Evolutionary conservation across 2,797 vertebrate genomes (phyloP).

Genomic region (Botia almorhae): DNA sequence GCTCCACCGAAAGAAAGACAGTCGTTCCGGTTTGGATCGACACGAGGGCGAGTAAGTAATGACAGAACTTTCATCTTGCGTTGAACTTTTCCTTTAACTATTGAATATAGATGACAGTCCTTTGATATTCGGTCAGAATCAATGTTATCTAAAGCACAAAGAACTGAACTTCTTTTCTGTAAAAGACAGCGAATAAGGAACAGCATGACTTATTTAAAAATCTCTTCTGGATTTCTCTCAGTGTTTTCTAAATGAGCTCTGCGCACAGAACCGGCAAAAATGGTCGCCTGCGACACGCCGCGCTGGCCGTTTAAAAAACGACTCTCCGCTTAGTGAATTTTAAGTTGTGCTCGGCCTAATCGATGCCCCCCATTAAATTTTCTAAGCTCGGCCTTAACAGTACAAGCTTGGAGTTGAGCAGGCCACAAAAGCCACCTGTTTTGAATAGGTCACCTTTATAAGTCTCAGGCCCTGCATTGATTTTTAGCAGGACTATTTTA

Average conservation of each 20-base stretch:
- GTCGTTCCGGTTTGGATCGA: not conserved
- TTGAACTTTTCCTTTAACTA: not conserved
- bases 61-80: slow-evolving; percentile 19
- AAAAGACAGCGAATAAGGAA: slow-evolving; percentile 29
- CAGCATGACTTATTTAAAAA: slow-evolving; percentile 67
- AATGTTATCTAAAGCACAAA: slow-evolving; percentile 59
- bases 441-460: slow-evolving; percentile 83
- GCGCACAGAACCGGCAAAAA: slow-evolving; percentile 44
- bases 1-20: not conserved
- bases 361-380: slow-evolving; percentile 82
- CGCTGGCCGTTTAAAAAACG: slow-evolving; percentile 75
- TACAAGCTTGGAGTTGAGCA: slow-evolving; percentile 77
- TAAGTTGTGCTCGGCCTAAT: slow-evolving; percentile 79
- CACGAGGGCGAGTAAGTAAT: not conserved
- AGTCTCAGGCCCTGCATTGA: slow-evolving; percentile 78
- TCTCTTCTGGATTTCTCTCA: slow-evolving; percentile 51
- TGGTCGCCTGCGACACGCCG: slow-evolving; percentile 61
- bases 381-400: slow-evolving; percentile 74
- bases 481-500: slow-evolving; percentile 86
- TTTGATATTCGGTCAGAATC: slow-evolving; percentile 51
- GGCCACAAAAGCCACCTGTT: slow-evolving; percentile 77
- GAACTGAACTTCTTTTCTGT: not conserved
- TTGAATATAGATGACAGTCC: slow-evolving; percentile 34
- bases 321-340: slow-evolving; percentile 80
- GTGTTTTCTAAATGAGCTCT: slow-evolving; percentile 7